Evolutionary conservation across 2,113 vertebrate genomes (phyloP).

Genomic region (Propithecus coquereli): DNA sequence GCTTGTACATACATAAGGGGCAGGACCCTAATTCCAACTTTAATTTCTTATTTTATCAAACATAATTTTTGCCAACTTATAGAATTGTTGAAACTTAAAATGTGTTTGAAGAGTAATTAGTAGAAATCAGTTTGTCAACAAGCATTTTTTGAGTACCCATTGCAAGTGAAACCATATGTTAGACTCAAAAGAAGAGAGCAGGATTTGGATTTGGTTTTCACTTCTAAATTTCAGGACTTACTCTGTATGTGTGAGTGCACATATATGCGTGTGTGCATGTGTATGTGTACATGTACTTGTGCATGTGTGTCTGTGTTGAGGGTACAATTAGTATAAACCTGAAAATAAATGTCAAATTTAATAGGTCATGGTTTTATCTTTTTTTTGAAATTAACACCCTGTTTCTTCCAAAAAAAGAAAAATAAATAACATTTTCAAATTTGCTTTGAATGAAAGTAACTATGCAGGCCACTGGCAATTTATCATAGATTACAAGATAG

Average conservation of each 20-base stretch:
- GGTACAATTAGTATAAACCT: not conserved
- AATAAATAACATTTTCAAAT: not conserved
- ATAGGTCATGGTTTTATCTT: not conserved
- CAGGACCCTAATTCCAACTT: slow-evolving; percentile 32
- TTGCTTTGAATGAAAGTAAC: slow-evolving; percentile 16
- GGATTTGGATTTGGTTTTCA: slow-evolving; percentile 43
- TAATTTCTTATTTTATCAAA: slow-evolving; percentile 42
- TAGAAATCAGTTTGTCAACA: slow-evolving; percentile 52
- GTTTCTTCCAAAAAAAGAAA: not conserved
- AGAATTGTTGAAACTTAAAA: slow-evolving; percentile 55
- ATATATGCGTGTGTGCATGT: not conserved
- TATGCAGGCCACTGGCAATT: not conserved
- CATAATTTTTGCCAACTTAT: slow-evolving; percentile 45
- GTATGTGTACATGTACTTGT: not conserved
- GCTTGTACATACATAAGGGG: not conserved
- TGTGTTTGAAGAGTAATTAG: slow-evolving; percentile 57
- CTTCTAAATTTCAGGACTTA: slow-evolving; percentile 19
- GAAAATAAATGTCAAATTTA: slow-evolving; percentile 43
- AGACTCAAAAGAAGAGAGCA: slow-evolving; percentile 38
- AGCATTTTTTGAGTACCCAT: slow-evolving; percentile 33
- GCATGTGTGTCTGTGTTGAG: not conserved
- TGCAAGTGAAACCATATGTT: slow-evolving; percentile 40
- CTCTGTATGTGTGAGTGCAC: not conserved
- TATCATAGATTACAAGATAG: not conserved
- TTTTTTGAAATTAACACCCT: not conserved